A percentile compares a stretch with the other conserved stretches of the same genome.
These are phyloP conservation scores for Stratiomys singularior DNA, from an alignment of 2,888 invertebrate genomes.

Conservation along the genomic window DNA sequence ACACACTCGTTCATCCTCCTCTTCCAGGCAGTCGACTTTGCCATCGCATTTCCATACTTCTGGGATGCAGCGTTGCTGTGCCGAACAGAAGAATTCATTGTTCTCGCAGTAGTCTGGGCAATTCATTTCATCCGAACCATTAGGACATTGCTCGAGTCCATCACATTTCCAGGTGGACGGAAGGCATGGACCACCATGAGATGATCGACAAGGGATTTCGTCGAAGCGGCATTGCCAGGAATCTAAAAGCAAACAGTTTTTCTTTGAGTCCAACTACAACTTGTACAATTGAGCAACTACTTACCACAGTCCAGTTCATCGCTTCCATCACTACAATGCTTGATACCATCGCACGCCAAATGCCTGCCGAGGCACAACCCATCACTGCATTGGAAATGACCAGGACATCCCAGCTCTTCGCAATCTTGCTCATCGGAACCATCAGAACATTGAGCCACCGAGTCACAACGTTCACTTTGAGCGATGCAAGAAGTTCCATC, in stretches of 20 bases:
- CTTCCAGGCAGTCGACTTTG: constrained; percentile 68
- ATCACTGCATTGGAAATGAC: constrained; percentile 70
- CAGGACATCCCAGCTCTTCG: constrained; percentile 68
- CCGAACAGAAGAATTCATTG: constrained; percentile 69
- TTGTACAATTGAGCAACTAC: constrained; percentile 53
- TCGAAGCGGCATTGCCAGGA: constrained; percentile 69
- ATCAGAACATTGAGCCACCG: constrained; percentile 71
- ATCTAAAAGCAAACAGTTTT: constrained; percentile 53
- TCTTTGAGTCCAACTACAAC: not conserved
- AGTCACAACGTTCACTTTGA: constrained; percentile 68
- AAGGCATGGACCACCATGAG: constrained; percentile 66
- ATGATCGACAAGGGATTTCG: constrained; percentile 68
- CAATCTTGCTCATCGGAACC: constrained; percentile 72
- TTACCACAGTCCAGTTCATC: constrained; percentile 71
- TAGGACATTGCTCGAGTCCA: constrained; percentile 69
- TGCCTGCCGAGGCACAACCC: constrained; percentile 71
- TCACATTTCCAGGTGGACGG: constrained; percentile 71
- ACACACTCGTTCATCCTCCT: constrained; percentile 71
- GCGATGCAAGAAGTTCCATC: constrained; percentile 71
- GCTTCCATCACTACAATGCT: constrained; percentile 71
- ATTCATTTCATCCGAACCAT: constrained; percentile 69
- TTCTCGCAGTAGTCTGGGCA: constrained; percentile 68
- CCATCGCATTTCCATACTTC: constrained; percentile 71
- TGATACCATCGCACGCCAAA: constrained; percentile 72
- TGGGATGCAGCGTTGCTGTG: constrained; percentile 71